A percentile compares a stretch with the other conserved stretches of the same genome.
Evolutionary conservation across 2,888 invertebrate species (phyloP).

Genomic region (Ptilodon capucinus): DNA sequence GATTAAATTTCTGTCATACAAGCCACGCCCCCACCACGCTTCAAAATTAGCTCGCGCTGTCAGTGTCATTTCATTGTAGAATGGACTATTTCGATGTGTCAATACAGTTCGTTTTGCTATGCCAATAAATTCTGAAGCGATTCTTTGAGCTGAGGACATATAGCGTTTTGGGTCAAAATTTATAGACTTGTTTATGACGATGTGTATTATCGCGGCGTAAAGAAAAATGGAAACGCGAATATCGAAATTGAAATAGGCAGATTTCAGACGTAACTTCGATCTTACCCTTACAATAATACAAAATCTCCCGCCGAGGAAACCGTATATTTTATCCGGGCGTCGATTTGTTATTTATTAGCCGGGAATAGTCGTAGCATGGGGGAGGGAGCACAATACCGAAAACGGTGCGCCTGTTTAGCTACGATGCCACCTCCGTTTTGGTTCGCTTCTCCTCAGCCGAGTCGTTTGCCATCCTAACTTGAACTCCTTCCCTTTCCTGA

Average conservation of each 20-base stretch:
- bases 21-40: too few species aligned
- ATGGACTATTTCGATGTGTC: too few species aligned
- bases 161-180: constrained; percentile 51
- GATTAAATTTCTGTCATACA: too few species aligned
- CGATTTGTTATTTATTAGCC: constrained; percentile 82
- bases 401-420: constrained; percentile 77
- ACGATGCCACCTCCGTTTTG: constrained; percentile 70
- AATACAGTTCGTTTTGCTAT: too few species aligned
- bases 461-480: constrained; percentile 47
- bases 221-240: constrained; percentile 36
- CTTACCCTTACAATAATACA: constrained; percentile 53
- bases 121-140: too few species aligned
- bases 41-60: too few species aligned
- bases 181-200: constrained; percentile 47
- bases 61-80: too few species aligned
- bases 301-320: constrained; percentile 68
- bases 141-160: constrained; percentile 49
- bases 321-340: constrained; percentile 77
- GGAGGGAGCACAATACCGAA: constrained; percentile 73
- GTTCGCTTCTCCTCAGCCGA: constrained; percentile 56
- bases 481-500: constrained; percentile 55
- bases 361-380: constrained; percentile 77
- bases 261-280: constrained; percentile 53
- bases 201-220: constrained; percentile 28
- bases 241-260: constrained; percentile 53